Evolutionary conservation across 2,888 invertebrate species (phyloP), one percentile per base, ranked within the genome.

Genomic region (Hirtodrosophila trivittata): DNA sequence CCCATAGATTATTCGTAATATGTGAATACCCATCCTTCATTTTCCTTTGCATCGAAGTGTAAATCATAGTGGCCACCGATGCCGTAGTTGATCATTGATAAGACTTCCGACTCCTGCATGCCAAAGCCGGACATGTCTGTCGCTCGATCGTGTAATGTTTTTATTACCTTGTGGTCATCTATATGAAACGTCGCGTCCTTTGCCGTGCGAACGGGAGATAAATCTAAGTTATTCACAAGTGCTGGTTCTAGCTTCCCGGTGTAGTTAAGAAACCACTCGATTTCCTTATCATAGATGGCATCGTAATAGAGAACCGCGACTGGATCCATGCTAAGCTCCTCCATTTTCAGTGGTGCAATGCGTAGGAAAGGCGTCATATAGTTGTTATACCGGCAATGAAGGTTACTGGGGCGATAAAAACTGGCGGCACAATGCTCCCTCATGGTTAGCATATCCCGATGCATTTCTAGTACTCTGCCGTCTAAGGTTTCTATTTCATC

Each of bases 271-370:
- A 67, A n/a, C 52, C 18, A 30, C 7, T 55, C 37, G 8, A 76
- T 58, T 57, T 73, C 77, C 26, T 37, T 60, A 5, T 72, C 50
- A 39, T 47, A 66, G 3, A 77, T 30, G 2, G 26, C 73, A n/a
- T 76, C 38, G 18, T 76, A 60, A 14, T 50, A 73, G 5, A 73
- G 14, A 25, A 77, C 46, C 25, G 43, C 18, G 1, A 60, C 21
- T 4, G 77, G 77, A 28, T 72, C 73, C 1, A 7, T 5, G 30
- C 47, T 60, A 1, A 73, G 39, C 30, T 62, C 67, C 46, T 73
- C 72, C 73, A 73, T 45, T 38, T 73, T 60, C 0, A 73, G 60
- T 14, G 72, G 72, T 1, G 72, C 72, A 9, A 77, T 43, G 2
- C 59, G 56, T 1, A 66, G 18, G 10, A 76, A 72, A 0, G 60